Base-by-base conservation (phyloP, 1,140 invertebrate species). In the Ceratina australensis region DNA sequence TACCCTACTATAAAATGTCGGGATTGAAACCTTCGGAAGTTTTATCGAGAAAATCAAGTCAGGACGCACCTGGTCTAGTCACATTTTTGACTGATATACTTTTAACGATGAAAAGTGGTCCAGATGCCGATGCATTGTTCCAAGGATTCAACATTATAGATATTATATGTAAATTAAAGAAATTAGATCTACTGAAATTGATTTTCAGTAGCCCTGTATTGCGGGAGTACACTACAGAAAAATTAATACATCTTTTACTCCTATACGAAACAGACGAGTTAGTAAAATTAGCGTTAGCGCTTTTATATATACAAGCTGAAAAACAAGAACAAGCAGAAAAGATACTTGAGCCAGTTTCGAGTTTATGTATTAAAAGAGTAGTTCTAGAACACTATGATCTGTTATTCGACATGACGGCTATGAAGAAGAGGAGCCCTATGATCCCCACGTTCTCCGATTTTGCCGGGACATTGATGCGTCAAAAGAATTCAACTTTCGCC, bases 1-100 rank as follows among this genome's bases (percentile, higher is more conserved):
- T 93, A 80, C 93, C 93, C 3, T 95, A 94, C 86, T 95, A 94
- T 82, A 93, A 93, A 80, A 94, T 94, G 91, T 94, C 94, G 1
- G 88, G 91, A 15, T 71, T 94, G 2, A 91, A 87, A 42, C 90
- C 93, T 3, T 87, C 89, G 0, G 92, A 94, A 81, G 92, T 94
- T 3, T 85, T 95, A 20, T 79, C 87, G 0, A 87, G 91, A 33
- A 90, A 92, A 65, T 87, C 87, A 1, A 84, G 87, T 7, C 81
- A 82, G 20, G 86, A 90, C 60, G 91, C 91, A 5, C 91, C 92
- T 52, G 94, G 94, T 10, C 86, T 94, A 3, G 87, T 94, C 10
- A 87, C 90, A n/a, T 94, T 93, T 79, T 64, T 95, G 4, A 93
- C 90, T 12, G 88, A 92, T 18, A 87, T 91, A 47, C 81, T 94